Evolutionary conservation across 1,140 invertebrate species (phyloP), one percentile per base, ranked within the genome.

Genomic region (Drosophila albomicans): DNA sequence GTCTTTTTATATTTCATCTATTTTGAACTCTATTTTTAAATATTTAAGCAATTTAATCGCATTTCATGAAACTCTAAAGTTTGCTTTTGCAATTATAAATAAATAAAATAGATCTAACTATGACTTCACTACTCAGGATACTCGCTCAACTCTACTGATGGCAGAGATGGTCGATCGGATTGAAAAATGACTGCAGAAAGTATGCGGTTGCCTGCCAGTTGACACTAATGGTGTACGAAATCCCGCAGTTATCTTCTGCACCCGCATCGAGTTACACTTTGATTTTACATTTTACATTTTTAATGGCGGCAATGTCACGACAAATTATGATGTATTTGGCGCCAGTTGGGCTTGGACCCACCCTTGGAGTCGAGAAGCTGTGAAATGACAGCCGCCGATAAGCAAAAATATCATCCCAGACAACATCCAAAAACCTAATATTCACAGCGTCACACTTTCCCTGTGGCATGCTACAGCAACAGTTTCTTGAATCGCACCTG

Each of bases 311-410:
- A 73, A 43, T 78, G 78, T 68, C 75, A 75, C 16, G 59, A 38
- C 66, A 87, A 88, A 87, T 88, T 82, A 84, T 87, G 80, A 87
- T 84, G 64, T 66, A 88, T 87, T 75, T 73, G 84, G 80, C 73
- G 77, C 76, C 79, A 88, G 45, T 69, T 25, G 15, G 43, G 8
- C 3, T n/a, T 32, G 10, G 48, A 16, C 1, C 1, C 5, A 41
- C 15, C 45, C 59, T 28, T 13, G 11, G 20, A 10, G 2, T 7
- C 3, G 25, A 58, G 20, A 57, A 52, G 73, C 46, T 76, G 73
- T 71, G 49, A 76, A 76, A 56, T 52, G 59, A 41, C 58, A 72
- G 78, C 71, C 72, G 78, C 38, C 41, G 48, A 59, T 62, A 61
- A 68, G 38, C 10, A 46, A 8, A 52, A 10, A 10, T 15, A 10